These are phyloP conservation scores for Caenorhabditis plicata DNA, from an alignment of 2,888 invertebrate genomes.

Conservation along the genomic window DNA sequence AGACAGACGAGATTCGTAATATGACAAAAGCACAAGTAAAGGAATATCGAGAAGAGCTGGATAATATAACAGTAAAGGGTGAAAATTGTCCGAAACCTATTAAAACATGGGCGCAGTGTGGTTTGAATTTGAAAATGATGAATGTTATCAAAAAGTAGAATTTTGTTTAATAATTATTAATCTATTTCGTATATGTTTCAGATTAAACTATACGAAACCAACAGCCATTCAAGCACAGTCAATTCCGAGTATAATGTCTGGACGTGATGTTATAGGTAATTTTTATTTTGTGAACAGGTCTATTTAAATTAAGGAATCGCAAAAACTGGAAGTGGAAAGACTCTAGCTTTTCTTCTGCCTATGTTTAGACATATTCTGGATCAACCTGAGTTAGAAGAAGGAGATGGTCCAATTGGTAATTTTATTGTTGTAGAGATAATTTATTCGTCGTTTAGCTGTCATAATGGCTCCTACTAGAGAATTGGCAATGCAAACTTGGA, in stretches of 20 bases:
- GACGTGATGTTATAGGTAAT: constrained; percentile 68
- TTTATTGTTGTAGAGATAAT: background rate
- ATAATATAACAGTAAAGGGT: constrained; percentile 79
- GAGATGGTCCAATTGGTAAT: constrained; percentile 85
- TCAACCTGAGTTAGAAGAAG: constrained; percentile 88
- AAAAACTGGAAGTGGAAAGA: constrained; percentile 98
- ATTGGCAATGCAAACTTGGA: constrained; percentile 96
- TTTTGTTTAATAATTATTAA: constrained; percentile 5
- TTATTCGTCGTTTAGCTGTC: constrained; percentile 72
- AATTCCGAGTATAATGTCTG: constrained; percentile 85
- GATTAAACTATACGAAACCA: constrained; percentile 83
- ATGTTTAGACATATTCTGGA: constrained; percentile 96
- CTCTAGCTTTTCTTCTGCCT: constrained; percentile 92
- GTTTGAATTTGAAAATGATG: constrained; percentile 90
- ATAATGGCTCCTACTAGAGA: constrained; percentile 98
- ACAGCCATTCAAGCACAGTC: constrained; percentile 98
- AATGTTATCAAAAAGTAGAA: constrained; percentile 80
- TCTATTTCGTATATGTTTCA: constrained; percentile 42
- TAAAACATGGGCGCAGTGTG: constrained; percentile 95
- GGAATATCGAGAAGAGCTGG: constrained; percentile 75
- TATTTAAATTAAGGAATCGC: no score
- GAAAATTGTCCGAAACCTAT: constrained; percentile 78
- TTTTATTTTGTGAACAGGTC: no score
- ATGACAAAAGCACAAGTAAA: constrained; percentile 79
- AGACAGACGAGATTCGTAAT: constrained; percentile 82